A percentile compares a stretch with the other conserved stretches of the same genome.
These are phyloP conservation scores for Agrenia bidenticulata DNA, from an alignment of 2,888 invertebrate genomes.

Conservation along the genomic window DNA sequence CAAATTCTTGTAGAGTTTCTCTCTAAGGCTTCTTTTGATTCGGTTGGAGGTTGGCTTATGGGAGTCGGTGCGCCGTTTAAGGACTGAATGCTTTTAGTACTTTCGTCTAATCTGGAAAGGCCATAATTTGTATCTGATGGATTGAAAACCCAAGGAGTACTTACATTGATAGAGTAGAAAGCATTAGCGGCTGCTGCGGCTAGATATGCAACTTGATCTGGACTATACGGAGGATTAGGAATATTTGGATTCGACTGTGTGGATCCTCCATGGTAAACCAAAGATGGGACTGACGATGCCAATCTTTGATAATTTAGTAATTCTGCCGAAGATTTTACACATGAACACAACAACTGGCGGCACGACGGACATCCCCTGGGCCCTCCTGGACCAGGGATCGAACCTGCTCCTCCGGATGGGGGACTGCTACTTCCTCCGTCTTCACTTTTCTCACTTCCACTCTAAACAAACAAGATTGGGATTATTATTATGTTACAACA, in stretches of 20 bases:
- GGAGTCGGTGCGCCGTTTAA: slow-evolving; percentile 3
- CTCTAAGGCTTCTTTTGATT: background rate
- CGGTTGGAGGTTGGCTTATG: background rate
- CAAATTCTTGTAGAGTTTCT: slow-evolving; percentile 4
- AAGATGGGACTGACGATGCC: slow-evolving; percentile 53
- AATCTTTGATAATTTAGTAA: slow-evolving; percentile 56
- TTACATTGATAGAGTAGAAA: slow-evolving; percentile 54
- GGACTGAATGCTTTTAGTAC: background rate
- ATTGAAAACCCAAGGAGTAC: slow-evolving; percentile 13
- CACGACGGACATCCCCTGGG: slow-evolving; percentile 51
- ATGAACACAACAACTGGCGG: slow-evolving; percentile 53
- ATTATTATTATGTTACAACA: slow-evolving; percentile 10
- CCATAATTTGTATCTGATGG: slow-evolving; percentile 1
- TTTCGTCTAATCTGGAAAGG: background rate
- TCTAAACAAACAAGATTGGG: slow-evolving; percentile 26
- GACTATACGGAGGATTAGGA: slow-evolving; percentile 49
- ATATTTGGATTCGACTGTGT: slow-evolving; percentile 42
- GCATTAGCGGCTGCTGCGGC: slow-evolving; percentile 52
- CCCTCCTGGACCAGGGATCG: slow-evolving; percentile 34
- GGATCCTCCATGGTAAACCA: slow-evolving; percentile 48
- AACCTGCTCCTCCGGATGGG: slow-evolving; percentile 50
- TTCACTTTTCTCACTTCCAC: slow-evolving; percentile 52
- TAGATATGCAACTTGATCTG: slow-evolving; percentile 52
- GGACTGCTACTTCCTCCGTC: slow-evolving; percentile 49
- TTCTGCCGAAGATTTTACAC: slow-evolving; percentile 57